Base-by-base conservation (phyloP, 2,888 invertebrate species). In the Eumacrocentrus americanus region DNA sequence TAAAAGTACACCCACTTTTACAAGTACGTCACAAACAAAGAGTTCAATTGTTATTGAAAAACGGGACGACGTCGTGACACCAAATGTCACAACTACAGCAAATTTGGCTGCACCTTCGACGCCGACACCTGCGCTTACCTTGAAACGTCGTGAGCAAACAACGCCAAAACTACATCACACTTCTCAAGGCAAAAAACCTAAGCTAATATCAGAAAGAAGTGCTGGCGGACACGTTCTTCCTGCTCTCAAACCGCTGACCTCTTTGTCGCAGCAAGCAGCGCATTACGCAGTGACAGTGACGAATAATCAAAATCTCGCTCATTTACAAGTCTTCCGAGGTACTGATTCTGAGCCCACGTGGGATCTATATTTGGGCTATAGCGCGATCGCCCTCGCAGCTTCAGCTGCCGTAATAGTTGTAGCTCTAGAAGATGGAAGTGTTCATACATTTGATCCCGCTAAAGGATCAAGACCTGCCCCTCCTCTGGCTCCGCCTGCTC, bases 31-130 rank as follows among this genome's bases (percentile, higher is more conserved):
- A 0, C 91, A 91, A 73, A 86, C 86, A 66, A 91, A 90, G 81
- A 92, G 92, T 68, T 87, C 90, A 50, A 94, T 94, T 67, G 84
- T 90, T 4, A 90, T 94, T 47, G 93, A 94, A 79, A 88, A 87
- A 67, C 86, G 86, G 58, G 89, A 88, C 74, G 89, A 88, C 68
- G 86, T 87, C 40, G 81, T 85, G 48, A 84, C 85, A 22, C 87
- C 88, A 2, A 83, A 83, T 61, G 81, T 82, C 2, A 76, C 76
- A 16, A 69, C 76, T 1, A 68, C 71, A 16, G 51, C 73, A 20
- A 77, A 75, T 61, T 65, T 72, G 7, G 56, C 66, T 0, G 54
- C 68, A 9, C 56, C 64, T 2, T 70, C 71, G 12, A 63, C 70
- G 1, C 59, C 71, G n/a, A 61, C 70, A 0, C 67, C 77, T 3